Evolutionary conservation across 2,888 invertebrate species (phyloP).

Genomic region (Melipona bicolor): DNA sequence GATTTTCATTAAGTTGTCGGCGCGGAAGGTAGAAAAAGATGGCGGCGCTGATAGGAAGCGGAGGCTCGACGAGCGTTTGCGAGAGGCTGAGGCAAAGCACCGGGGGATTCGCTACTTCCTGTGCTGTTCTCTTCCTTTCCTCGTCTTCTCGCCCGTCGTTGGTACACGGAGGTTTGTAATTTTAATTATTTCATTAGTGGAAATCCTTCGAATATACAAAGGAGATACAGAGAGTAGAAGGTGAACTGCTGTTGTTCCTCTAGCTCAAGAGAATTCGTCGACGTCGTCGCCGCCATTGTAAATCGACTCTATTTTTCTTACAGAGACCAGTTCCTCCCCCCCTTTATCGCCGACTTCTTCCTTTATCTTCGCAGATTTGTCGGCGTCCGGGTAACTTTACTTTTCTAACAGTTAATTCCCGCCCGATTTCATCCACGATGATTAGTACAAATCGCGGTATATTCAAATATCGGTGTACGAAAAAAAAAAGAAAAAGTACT

Average conservation of each 20-base stretch:
- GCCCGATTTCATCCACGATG: constrained; percentile 20
- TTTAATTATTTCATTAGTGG: constrained; percentile 73
- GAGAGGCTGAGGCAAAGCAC: constrained; percentile 21
- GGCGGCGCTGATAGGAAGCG: constrained; percentile 28
- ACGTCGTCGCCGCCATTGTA: constrained; percentile 30
- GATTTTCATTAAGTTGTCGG: constrained; percentile 52
- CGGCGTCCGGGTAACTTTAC: constrained; percentile 33
- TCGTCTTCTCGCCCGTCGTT: constrained; percentile 21
- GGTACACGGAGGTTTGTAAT: constrained; percentile 67
- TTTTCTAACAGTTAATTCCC: constrained; percentile 21
- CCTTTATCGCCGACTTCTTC: constrained; percentile 11
- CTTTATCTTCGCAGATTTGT: constrained; percentile 35
- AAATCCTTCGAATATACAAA: constrained; percentile 72
- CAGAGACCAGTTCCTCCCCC: neutral
- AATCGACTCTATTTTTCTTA: constrained; percentile 65
- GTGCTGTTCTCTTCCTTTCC: constrained; percentile 33
- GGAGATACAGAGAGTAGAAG: constrained; percentile 55
- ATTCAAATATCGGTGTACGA: neutral
- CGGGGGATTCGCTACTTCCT: constrained; percentile 24
- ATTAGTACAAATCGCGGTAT: constrained; percentile 28
- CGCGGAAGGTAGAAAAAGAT: constrained; percentile 24
- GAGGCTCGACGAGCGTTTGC: constrained; percentile 4
- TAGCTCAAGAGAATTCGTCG: constrained; percentile 63
- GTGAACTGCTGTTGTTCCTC: constrained; percentile 51
- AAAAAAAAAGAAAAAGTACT: no score